Conservation (phyloP, 1,140 invertebrate genomes). For the Heliconius hewitsoni region DNA sequence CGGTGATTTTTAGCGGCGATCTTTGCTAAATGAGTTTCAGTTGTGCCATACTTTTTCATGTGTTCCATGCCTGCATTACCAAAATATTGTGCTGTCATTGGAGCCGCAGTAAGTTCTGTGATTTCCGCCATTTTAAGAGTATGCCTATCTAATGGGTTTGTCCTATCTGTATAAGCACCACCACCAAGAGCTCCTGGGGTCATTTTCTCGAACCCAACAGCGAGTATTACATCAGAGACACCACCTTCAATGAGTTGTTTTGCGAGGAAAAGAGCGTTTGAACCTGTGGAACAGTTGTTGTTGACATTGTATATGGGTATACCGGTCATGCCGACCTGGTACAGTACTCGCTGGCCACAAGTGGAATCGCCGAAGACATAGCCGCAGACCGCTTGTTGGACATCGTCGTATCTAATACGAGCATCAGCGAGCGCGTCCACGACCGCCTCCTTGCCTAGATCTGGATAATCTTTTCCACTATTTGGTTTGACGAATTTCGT, state of each 20-base stretch:
- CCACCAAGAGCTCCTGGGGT: slow-evolving; percentile 92
- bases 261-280: slow-evolving; percentile 93
- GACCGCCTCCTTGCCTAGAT: slow-evolving; percentile 96
- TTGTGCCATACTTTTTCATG: slow-evolving; percentile 98
- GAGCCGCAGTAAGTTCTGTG: slow-evolving; percentile 89
- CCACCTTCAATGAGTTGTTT: slow-evolving; percentile 95
- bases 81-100: slow-evolving; percentile 97
- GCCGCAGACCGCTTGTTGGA: slow-evolving; percentile 95
- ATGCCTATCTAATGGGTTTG: slow-evolving; percentile 97
- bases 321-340: slow-evolving; percentile 97
- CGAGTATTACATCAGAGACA: slow-evolving; percentile 92
- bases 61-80: slow-evolving; percentile 98
- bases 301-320: slow-evolving; percentile 99
- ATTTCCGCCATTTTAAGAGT: slow-evolving; percentile 92
- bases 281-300: slow-evolving; percentile 98
- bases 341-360: slow-evolving; percentile 96
- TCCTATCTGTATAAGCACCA: slow-evolving; percentile 90
- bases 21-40: slow-evolving; percentile 96
- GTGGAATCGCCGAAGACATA: slow-evolving; percentile 99
- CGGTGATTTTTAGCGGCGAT: slow-evolving; percentile 99
- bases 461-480: slow-evolving; percentile 94
- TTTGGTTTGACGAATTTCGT: slow-evolving; percentile 93
- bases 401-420: slow-evolving; percentile 87
- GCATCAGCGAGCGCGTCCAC: slow-evolving; percentile 94
- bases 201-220: slow-evolving; percentile 99